Conservation (phyloP, 2,888 invertebrate species). For the Tryphoninae sp. region DNA sequence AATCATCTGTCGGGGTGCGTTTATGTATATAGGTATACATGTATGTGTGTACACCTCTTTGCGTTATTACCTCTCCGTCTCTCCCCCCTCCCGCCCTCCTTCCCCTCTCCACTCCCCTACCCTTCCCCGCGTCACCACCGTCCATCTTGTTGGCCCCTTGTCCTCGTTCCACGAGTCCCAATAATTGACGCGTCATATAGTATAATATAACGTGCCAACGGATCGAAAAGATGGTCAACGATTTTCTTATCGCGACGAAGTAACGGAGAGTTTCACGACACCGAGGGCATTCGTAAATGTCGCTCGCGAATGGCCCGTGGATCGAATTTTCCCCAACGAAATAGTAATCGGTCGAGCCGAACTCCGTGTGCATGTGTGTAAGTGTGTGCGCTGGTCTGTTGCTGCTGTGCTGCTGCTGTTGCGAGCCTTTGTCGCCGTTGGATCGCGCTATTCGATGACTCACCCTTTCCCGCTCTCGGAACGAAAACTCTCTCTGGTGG, state of each 20-base stretch:
- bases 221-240: conserved; percentile 8
- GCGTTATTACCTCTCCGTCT: conserved; percentile 44
- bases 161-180: conserved; percentile 73
- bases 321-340: background rate
- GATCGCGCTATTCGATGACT: conserved; percentile 70
- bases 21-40: conserved; percentile 19
- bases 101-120: conserved; percentile 59
- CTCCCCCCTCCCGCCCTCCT: background rate
- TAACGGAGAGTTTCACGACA: background rate
- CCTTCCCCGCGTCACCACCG: conserved; percentile 69
- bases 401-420: conserved; percentile 23
- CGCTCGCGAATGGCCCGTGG: background rate
- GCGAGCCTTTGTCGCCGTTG: conserved; percentile 62
- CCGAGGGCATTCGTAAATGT: background rate
- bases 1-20: conserved; percentile 40
- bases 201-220: conserved; percentile 59
- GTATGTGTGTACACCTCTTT: conserved; percentile 1
- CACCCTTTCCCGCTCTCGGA: conserved; percentile 74
- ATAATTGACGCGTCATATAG: conserved; percentile 77
- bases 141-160: conserved; percentile 79
- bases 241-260: background rate
- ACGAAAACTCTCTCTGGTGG: background rate
- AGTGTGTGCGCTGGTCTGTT: conserved; percentile 4
- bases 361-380: background rate
- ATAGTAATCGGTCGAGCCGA: background rate